Evolutionary conservation across 2,888 invertebrate species (phyloP).

Genomic region (Arctia plantaginis): DNA sequence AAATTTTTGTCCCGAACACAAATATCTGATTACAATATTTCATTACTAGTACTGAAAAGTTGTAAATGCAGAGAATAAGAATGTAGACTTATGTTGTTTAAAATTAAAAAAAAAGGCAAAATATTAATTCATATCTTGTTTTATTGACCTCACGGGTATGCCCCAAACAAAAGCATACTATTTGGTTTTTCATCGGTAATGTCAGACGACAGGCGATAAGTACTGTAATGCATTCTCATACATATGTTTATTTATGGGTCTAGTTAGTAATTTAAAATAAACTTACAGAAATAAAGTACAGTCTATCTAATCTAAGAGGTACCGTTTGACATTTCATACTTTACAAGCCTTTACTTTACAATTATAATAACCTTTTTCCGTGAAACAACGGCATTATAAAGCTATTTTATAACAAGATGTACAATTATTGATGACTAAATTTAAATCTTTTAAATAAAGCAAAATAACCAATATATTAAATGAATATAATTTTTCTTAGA

Average conservation of each 20-base stretch:
- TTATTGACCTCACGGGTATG: not conserved
- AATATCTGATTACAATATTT: not conserved
- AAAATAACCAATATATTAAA: no score
- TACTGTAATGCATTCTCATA: no score
- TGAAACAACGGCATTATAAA: no score
- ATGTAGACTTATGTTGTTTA: not conserved
- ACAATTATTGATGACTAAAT: no score
- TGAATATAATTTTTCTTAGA: no score
- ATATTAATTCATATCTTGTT: no score
- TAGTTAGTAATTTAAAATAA: not conserved
- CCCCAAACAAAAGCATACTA: not conserved
- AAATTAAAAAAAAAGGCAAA: not conserved
- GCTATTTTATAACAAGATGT: no score
- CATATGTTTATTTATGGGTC: not conserved
- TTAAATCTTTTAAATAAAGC: no score
- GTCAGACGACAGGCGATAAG: not conserved
- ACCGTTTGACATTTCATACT: no score
- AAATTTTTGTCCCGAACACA: not conserved
- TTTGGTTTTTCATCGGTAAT: not conserved
- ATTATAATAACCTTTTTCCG: no score
- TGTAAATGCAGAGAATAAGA: not conserved
- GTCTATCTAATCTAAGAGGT: no score
- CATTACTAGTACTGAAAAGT: not conserved
- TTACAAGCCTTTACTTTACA: no score
- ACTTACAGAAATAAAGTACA: not conserved